phyloP scores from a whole-genome alignment of 2,888 invertebrate species.

The Neoascia interrupta region DNA sequence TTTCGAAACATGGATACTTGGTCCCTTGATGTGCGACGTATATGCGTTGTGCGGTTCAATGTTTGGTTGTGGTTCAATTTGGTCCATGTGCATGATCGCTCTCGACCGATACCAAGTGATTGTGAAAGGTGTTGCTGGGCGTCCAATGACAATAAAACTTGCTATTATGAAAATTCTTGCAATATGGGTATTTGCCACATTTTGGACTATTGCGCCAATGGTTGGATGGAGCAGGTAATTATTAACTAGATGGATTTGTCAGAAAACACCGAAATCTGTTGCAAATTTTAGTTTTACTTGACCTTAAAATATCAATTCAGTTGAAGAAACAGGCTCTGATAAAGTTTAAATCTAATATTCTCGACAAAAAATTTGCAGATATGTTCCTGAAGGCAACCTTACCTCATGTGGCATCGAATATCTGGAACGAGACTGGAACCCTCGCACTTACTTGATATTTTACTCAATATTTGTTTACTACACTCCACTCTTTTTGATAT shows the following conservation, averaged over 20 bases:
- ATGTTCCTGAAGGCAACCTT: slow-evolving; percentile 96
- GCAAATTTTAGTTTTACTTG: background rate
- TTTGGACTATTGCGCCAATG: slow-evolving; percentile 82
- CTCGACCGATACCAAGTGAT: slow-evolving; percentile 96
- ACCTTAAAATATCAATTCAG: too few relatives aligned
- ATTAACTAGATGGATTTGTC: too few relatives aligned
- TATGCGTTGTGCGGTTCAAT: slow-evolving; percentile 93
- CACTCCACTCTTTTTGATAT: slow-evolving; percentile 87
- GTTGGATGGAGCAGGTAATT: slow-evolving; percentile 81
- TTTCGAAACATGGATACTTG: slow-evolving; percentile 79
- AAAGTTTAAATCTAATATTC: too few relatives aligned
- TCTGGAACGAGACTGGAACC: slow-evolving; percentile 86
- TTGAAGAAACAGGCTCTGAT: too few relatives aligned
- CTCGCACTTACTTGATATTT: slow-evolving; percentile 88
- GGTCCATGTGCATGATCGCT: slow-evolving; percentile 95
- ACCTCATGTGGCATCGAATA: slow-evolving; percentile 96
- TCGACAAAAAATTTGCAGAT: too few relatives aligned
- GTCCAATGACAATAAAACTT: slow-evolving; percentile 81
- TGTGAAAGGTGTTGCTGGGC: slow-evolving; percentile 85
- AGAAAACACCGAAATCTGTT: background rate
- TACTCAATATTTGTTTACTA: slow-evolving; percentile 91
- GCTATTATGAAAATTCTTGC: slow-evolving; percentile 80
- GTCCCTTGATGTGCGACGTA: slow-evolving; percentile 90
- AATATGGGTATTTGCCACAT: slow-evolving; percentile 81
- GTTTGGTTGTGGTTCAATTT: slow-evolving; percentile 94